Evolutionary conservation across 1,140 invertebrate species (phyloP), one percentile per base, ranked within the genome.

Genomic region (Idris sp.): DNA sequence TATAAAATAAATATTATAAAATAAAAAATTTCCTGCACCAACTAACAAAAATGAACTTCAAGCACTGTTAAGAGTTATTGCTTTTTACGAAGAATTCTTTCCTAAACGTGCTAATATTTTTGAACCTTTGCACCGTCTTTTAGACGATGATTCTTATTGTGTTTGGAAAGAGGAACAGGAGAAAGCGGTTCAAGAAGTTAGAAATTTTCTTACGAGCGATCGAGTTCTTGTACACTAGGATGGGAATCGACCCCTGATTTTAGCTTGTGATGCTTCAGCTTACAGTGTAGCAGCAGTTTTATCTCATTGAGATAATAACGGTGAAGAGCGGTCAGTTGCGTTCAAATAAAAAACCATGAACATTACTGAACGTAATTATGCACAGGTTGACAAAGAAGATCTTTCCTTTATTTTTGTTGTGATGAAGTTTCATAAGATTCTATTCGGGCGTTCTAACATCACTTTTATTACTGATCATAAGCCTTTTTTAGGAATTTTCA

Each of bases 131-230:
- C 49, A 78, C 54, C 38, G 64, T 5, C 54, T 83, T 13, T n/a
- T 74, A 4, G 35, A 48, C 9, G 43, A 67, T 5, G 58, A 81
- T 10, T 1, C 41, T 8, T 36, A 38, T 68, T 44, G 31, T 11
- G 15, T n/a, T n/a, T 85, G 82, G 84, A 79, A 46, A 3, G 35
- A 68, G n/a, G 25, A 28, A 18, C 25, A 44, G 2, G 19, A 28
- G 13, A 28, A 89, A 61, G 85, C 88, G 8, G 86, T 89, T 40
- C 83, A 84, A 56, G 87, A 89, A 68, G 74, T 86, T 0, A 62
- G 87, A 0, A 84, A 86, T 1, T 82, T 89, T 14, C 79, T 89
- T 2, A 89, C 86, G 59, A 38, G 18, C 13, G 25, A 36, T 13
- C 9, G 26, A 0, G 19, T 68, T 7, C 35, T 68, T 0, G 26